A percentile compares a stretch with the other conserved stretches of the same genome.
Evolutionary conservation across 2,888 invertebrate species (phyloP).

Genomic region (Oligia latruncula): DNA sequence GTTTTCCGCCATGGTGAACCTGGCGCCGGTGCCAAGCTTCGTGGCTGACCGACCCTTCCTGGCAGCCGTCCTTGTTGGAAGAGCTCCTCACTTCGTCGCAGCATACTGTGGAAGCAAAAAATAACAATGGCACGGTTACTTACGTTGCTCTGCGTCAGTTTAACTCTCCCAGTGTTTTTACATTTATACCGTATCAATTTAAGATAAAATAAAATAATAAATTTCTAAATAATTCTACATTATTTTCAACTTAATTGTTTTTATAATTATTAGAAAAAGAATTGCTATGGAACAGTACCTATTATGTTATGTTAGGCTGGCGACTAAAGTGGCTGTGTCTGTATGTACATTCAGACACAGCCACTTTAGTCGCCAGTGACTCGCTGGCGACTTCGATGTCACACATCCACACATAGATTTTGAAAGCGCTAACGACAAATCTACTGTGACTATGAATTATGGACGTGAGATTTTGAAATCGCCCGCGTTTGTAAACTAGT

Average conservation of each 20-base stretch:
- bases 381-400: neutral
- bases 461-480: no score
- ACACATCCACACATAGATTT: neutral
- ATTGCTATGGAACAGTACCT: neutral
- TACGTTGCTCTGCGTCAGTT: neutral
- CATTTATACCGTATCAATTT: conserved; percentile 4
- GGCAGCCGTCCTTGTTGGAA: conserved; percentile 71
- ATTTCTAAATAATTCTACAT: neutral
- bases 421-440: no score
- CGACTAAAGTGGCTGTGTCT: no score
- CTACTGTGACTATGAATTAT: no score
- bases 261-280: neutral
- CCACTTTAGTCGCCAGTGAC: neutral
- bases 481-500: neutral
- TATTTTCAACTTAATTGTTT: neutral
- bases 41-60: conserved; percentile 81
- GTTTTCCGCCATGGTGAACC: conserved; percentile 72
- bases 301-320: no score
- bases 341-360: neutral
- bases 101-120: conserved; percentile 66
- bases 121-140: neutral
- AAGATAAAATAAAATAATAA: neutral
- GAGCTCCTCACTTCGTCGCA: conserved; percentile 75
- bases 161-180: neutral
- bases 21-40: conserved; percentile 73